Evolutionary conservation across 2,113 vertebrate species (phyloP).

Genomic region (Rhynchomys soricoides): DNA sequence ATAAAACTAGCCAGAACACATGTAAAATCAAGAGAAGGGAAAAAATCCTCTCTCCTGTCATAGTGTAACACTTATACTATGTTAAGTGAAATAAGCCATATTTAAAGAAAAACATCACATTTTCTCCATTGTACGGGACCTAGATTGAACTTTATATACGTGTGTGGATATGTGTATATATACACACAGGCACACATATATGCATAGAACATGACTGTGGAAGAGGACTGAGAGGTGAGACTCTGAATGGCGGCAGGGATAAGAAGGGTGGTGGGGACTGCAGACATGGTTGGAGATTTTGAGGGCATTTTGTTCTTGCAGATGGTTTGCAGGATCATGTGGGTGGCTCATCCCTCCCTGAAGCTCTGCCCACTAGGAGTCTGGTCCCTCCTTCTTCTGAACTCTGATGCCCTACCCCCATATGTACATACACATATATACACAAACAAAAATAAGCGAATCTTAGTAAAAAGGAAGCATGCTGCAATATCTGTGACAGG

Average conservation of each 20-base stretch:
- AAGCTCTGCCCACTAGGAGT: neutral
- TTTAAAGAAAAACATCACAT: neutral
- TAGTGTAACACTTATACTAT: neutral
- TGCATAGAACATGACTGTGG: neutral
- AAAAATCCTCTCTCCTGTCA: neutral
- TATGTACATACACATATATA: neutral
- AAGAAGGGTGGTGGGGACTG: neutral
- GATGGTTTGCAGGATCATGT: neutral
- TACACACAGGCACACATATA: too few species aligned
- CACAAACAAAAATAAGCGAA: neutral
- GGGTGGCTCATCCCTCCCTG: neutral
- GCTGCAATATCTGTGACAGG: neutral
- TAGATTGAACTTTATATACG: neutral
- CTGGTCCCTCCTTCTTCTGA: neutral
- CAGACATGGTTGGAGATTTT: neutral
- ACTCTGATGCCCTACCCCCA: neutral
- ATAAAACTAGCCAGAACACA: neutral
- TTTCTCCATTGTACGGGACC: neutral
- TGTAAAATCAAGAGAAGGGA: neutral
- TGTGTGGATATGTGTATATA: too few species aligned
- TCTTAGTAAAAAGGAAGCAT: neutral
- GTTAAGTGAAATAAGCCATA: neutral
- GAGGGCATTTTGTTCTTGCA: neutral
- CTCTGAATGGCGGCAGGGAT: neutral
- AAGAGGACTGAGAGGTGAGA: neutral